phyloP scores from a whole-genome alignment of 2,797 vertebrate genomes.

The Aldrovandia affinis region DNA sequence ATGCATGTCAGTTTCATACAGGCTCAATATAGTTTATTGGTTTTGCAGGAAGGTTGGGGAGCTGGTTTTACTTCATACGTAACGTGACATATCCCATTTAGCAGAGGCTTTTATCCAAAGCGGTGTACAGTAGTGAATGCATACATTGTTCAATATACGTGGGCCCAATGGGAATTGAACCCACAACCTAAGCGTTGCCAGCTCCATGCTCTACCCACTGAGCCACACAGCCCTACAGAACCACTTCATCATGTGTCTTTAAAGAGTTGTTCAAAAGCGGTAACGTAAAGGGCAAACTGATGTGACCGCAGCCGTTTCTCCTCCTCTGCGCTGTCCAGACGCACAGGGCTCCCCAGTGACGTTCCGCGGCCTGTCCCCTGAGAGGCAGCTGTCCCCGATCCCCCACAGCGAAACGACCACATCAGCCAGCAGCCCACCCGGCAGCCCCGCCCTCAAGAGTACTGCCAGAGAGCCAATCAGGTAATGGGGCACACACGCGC shows the following conservation, averaged over 20 bases:
- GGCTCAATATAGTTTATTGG: neutral
- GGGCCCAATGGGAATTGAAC: too few relatives aligned
- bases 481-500: constrained; percentile 45
- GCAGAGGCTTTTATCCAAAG: too few relatives aligned
- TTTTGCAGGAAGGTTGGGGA: neutral
- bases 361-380: constrained; percentile 45
- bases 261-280: neutral
- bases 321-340: constrained; percentile 28
- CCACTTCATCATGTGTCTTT: too few relatives aligned
- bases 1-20: neutral
- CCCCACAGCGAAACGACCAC: constrained; percentile 37
- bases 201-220: too few relatives aligned
- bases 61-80: too few relatives aligned
- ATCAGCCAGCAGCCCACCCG: constrained; percentile 60
- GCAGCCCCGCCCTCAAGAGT: constrained; percentile 71
- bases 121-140: too few relatives aligned
- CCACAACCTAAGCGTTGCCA: too few relatives aligned
- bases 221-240: too few relatives aligned
- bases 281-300: neutral
- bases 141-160: too few relatives aligned
- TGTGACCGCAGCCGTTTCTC: neutral
- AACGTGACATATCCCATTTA: too few relatives aligned
- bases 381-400: constrained; percentile 52
- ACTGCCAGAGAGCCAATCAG: constrained; percentile 64
- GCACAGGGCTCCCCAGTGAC: constrained; percentile 36